Evolutionary conservation across 2,797 vertebrate species (phyloP).

Genomic region (Zalophus californianus): DNA sequence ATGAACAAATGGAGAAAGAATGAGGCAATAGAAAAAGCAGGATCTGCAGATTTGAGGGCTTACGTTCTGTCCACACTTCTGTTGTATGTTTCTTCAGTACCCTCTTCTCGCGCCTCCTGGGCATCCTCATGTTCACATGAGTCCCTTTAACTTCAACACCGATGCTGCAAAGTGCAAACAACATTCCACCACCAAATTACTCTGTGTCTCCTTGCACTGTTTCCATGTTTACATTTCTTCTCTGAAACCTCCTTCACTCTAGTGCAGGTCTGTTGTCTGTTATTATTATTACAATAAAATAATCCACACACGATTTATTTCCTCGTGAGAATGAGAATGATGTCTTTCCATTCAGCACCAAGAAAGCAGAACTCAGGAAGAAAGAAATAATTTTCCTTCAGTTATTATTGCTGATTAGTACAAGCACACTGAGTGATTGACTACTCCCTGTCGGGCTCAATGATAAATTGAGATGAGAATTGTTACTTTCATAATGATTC

Average conservation of each 20-base stretch:
- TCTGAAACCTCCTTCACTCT: background rate
- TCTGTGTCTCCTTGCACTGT: background rate
- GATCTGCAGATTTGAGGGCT: background rate
- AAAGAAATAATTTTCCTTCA: background rate
- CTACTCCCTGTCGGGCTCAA: background rate
- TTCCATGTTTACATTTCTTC: background rate
- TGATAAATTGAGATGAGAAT: background rate
- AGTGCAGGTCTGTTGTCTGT: background rate
- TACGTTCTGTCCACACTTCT: background rate
- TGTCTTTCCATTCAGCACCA: background rate
- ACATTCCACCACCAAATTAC: accelerated
- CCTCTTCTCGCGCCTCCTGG: background rate
- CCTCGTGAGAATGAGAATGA: background rate
- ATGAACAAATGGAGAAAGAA: background rate
- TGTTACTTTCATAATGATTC: background rate
- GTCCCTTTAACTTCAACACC: background rate
- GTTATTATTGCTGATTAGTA: background rate
- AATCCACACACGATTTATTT: background rate
- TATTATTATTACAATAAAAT: background rate
- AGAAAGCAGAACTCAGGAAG: background rate
- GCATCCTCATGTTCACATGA: accelerated
- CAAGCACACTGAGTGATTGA: background rate
- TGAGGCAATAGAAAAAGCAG: background rate
- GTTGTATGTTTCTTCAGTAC: background rate
- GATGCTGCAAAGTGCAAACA: background rate